Evolutionary conservation across 2,797 vertebrate genomes (phyloP), one percentile per base, ranked within the genome.

Genomic region (Syngnathus acus): DNA sequence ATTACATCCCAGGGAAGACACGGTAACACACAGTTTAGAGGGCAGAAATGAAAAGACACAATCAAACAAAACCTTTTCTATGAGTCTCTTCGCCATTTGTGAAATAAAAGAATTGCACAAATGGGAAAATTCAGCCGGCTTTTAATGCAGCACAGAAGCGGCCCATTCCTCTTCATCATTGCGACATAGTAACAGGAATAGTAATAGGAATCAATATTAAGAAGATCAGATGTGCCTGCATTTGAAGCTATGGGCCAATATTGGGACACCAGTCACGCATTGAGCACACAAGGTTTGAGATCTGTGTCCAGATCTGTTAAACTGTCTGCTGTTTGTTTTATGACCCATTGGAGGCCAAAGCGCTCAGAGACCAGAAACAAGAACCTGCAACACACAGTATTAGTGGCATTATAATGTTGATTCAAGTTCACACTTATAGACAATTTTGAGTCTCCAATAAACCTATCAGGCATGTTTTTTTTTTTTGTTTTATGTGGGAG

Each of bases 1-100:
- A 79, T 74, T 72, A 45, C 45, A 21, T 45, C 42, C 13, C 40
- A 62, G 60, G 9, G 21, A 45, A 62, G 40, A 62, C 40, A 42
- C 6, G 26, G 5, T 16, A 57, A 37, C 14, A 43, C n/a, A 13
- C 19, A 6, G 39, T 42, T 40, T 61, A 11, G n/a, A 23, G 59
- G 59, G 11, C 10, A 1, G 1, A 43, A 40, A 61, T 23, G 59
- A 43, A 43, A 23, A 37, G 26, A 32, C 13, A 7, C 54, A 32
- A 54, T 55, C 0, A 32, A 37, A 37, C 13, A 16, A 37, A 58
- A 58, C 23, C 53, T 55, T 23, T 58, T 58, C 32, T 10, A 17
- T 1, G 5, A 59, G 57, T 59, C 45, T 47, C 37, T 11, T 9
- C 0, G 37, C 9, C 3, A 19, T 16, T 9, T n/a, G 8, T 51